Evolutionary conservation across 2,113 vertebrate genomes (phyloP).

Genomic region (Dermatemys mawii): DNA sequence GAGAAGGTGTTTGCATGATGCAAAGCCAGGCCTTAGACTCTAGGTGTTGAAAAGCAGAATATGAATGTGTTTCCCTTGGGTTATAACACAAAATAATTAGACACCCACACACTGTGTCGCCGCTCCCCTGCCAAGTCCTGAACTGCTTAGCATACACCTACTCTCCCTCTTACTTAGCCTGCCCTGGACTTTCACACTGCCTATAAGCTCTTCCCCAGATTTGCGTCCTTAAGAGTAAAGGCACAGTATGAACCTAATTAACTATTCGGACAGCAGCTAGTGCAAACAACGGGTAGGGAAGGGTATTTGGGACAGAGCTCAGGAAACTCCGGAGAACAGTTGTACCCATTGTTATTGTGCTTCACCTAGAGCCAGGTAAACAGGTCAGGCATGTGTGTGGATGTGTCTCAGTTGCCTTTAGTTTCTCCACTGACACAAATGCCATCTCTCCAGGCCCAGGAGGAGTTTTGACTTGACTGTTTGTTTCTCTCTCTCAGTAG

Average conservation of each 20-base stretch:
- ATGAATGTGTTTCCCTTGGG: neutral
- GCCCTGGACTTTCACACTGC: neutral
- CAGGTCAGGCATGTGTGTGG: neutral
- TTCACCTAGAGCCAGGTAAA: neutral
- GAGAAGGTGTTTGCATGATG: neutral
- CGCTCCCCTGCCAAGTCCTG: neutral
- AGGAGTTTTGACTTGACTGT: neutral
- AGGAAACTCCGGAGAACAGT: neutral
- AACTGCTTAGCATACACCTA: neutral
- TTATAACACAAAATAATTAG: neutral
- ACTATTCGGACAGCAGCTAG: neutral
- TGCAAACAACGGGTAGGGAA: neutral
- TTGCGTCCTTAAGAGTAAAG: neutral
- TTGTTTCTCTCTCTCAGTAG: slow-evolving; percentile 80
- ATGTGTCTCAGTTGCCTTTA: neutral
- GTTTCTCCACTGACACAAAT: neutral
- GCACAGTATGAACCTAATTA: neutral
- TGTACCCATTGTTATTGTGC: accelerated
- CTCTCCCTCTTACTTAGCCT: neutral
- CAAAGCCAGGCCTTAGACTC: neutral
- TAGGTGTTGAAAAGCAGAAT: neutral
- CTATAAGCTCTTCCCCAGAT: neutral
- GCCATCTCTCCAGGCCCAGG: accelerated
- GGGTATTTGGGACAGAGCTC: neutral
- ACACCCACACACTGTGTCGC: neutral